Evolutionary conservation across 2,888 invertebrate species (phyloP).

Genomic region (Athalia rosae): DNA sequence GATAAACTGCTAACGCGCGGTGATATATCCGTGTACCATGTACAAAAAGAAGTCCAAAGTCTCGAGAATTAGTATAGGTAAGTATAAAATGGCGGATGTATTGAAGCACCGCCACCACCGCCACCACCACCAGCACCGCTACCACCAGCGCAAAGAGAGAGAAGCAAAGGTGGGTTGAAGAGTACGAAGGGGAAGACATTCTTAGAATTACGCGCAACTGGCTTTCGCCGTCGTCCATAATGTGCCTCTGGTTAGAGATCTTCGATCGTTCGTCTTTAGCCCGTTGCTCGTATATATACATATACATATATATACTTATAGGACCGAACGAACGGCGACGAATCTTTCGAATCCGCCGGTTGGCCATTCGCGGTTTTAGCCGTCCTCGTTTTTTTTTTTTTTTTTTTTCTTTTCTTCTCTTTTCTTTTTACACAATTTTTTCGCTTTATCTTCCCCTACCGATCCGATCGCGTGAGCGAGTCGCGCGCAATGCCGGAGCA

Average conservation of each 20-base stretch:
- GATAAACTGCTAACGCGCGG: no score
- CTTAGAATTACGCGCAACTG: conserved; percentile 33
- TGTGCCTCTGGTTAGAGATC: not conserved
- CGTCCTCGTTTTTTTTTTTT: no score
- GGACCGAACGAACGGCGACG: not conserved
- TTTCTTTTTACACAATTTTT: no score
- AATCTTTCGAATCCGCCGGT: not conserved
- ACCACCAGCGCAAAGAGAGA: not conserved
- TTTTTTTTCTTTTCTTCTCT: no score
- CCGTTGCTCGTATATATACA: no score
- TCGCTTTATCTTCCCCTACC: no score
- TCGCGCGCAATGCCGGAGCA: not conserved
- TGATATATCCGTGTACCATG: no score
- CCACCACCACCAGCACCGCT: not conserved
- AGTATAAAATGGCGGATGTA: no score
- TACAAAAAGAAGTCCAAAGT: no score
- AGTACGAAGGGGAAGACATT: conserved; percentile 1
- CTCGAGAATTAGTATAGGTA: no score
- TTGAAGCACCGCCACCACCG: not conserved
- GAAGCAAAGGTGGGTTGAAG: not conserved
- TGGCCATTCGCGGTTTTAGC: no score
- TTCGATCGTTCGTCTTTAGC: no score
- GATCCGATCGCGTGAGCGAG: conserved; percentile 30
- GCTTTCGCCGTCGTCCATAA: conserved; percentile 29
- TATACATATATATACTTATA: not conserved